Evolutionary conservation across 2,888 invertebrate species (phyloP), one percentile per base, ranked within the genome.

Genomic region (Imbricaverruca yamaguchii): DNA sequence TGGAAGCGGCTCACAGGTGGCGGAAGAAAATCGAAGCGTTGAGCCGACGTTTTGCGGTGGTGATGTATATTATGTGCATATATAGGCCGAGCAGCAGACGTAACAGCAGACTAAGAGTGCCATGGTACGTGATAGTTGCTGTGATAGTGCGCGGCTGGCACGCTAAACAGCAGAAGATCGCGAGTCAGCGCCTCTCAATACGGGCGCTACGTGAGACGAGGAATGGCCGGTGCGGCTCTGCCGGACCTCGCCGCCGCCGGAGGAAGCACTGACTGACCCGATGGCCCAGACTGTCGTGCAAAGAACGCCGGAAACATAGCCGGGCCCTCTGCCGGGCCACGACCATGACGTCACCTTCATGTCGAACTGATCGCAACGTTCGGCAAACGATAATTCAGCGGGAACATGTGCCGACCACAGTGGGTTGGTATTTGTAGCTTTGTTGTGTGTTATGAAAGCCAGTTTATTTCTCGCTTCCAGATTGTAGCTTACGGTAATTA

Each of bases 1-100:
- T 87, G 82, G 91, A 90, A 91, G 86, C 90, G 91, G 86, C 90
- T 92, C 85, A 91, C 91, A 84, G 91, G 91, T 90, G 91, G 91
- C 86, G 91, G 90, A 85, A 83, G 82, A 74, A 82, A 69, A 15
- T 11, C 69, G 39, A 69, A 69, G 69, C 69, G 69, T 39, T 69
- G 69, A 69, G 69, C 13, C 1, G 12, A 6, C 39, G 6, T 7
- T n/a, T 4, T 15, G 7, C 69, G 39, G 39, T 18, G n/a, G 25
- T 39, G 21, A 12, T 69, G 69, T 69, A 69, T 23, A 69, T 69
- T 13, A 11, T 69, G 39, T 69, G 15, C 21, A 39, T 69, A 9
- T 25, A 13, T 9, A 6, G 15, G 13, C 4, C 11, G 25, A 69
- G 61, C 18, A 15, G 18, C 61, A 21, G 18, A 21, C 13, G 69